A percentile compares a stretch with the other conserved stretches of the same genome.
phyloP scores from a whole-genome alignment of 2,888 invertebrate species.

The Deilephila porcellus region DNA sequence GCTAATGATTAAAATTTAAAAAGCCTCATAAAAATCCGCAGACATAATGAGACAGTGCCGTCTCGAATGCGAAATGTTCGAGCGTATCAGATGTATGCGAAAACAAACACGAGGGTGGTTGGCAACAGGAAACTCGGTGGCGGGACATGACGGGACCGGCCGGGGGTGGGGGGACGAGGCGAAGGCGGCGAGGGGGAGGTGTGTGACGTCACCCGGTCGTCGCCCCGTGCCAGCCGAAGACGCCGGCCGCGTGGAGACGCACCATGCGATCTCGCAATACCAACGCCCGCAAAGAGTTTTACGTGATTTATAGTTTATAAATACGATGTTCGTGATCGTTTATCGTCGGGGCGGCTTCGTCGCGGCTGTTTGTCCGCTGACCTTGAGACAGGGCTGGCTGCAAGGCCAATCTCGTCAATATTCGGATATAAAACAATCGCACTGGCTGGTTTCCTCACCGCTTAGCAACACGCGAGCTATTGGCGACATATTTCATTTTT shows the following conservation, averaged over 20 bases:
- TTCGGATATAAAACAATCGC: not conserved
- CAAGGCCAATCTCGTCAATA: slow-evolving; percentile 8
- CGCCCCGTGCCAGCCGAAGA: slow-evolving; percentile 17
- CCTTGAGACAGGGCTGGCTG: slow-evolving; percentile 12
- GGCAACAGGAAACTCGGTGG: slow-evolving; percentile 29
- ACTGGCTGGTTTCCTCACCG: not conserved
- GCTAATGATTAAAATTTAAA: not conserved
- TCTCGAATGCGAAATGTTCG: slow-evolving; percentile 4
- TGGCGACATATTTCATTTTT: not conserved
- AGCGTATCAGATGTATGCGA: slow-evolving; percentile 14
- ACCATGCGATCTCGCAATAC: slow-evolving; percentile 6
- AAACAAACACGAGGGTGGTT: slow-evolving; percentile 23
- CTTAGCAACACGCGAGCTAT: too few relatives aligned
- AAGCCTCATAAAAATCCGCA: not conserved
- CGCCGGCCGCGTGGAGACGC: slow-evolving; percentile 6
- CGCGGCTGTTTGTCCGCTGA: not conserved
- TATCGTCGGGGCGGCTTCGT: not conserved
- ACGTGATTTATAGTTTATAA: slow-evolving; percentile 13
- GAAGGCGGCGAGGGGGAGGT: not conserved
- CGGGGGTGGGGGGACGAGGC: not conserved
- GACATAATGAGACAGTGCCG: slow-evolving; percentile 9
- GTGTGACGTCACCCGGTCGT: slow-evolving; percentile 29
- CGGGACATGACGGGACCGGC: not conserved
- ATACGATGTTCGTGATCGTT: not conserved
- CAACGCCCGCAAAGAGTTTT: not conserved